Conservation (phyloP, 2,888 invertebrate species). For the Megaustenia siamemsis region DNA sequence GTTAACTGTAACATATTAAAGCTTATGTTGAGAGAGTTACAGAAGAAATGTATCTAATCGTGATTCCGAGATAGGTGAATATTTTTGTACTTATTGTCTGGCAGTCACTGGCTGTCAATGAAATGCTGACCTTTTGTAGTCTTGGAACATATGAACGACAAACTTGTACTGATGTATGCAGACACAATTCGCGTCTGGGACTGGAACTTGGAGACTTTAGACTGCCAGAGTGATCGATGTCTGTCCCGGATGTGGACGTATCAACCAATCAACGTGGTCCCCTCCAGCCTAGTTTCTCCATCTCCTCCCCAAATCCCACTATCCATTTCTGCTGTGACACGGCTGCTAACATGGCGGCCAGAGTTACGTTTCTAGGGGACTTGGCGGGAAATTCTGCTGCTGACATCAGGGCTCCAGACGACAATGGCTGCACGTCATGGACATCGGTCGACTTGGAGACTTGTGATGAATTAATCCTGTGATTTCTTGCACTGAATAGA, state of each 20-base stretch:
- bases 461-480: slow-evolving; percentile 54
- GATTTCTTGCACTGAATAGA: slow-evolving; percentile 45
- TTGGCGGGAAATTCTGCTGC: slow-evolving; percentile 48
- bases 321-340: slow-evolving; percentile 47
- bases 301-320: slow-evolving; percentile 29
- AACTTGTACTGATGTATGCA: slow-evolving; percentile 5
- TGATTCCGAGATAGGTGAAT: too few species aligned
- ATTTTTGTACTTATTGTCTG: not conserved
- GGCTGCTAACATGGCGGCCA: slow-evolving; percentile 42
- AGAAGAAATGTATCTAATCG: too few species aligned
- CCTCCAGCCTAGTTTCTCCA: slow-evolving; percentile 39
- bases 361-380: slow-evolving; percentile 46
- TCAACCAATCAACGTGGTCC: slow-evolving; percentile 53
- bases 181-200: slow-evolving; percentile 30
- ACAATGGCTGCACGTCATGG: slow-evolving; percentile 51
- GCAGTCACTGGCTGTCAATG: not conserved
- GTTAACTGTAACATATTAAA: too few species aligned
- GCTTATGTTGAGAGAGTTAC: too few species aligned
- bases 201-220: slow-evolving; percentile 37
- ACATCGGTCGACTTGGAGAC: slow-evolving; percentile 50
- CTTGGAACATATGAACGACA: not conserved
- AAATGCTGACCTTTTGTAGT: slow-evolving; percentile 1
- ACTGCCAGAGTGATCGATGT: slow-evolving; percentile 47
- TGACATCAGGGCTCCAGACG: slow-evolving; percentile 49
- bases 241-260: slow-evolving; percentile 45